Conservation (phyloP, 2,888 invertebrate species). For the Therioaphis trifolii region DNA sequence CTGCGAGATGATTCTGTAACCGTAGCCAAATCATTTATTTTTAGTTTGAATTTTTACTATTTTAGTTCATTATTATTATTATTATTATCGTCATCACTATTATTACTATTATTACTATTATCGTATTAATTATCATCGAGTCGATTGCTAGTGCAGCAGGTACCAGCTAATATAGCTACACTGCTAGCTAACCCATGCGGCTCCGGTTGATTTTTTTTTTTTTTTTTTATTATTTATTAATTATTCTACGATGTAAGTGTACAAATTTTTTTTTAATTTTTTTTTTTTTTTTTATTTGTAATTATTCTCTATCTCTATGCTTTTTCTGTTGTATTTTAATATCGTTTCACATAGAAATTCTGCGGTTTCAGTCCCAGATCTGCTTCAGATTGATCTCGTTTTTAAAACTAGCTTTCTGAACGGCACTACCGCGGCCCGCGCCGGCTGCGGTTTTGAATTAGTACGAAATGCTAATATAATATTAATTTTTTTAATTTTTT, state of each 20-base stretch:
- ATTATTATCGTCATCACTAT: neutral
- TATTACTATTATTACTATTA: neutral
- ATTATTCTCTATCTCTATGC: slow-evolving; percentile 55
- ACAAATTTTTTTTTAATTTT: slow-evolving; percentile 2
- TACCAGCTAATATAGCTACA: too few relatives aligned
- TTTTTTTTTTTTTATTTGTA: slow-evolving; percentile 44
- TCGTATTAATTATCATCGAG: too few relatives aligned
- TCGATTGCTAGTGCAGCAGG: too few relatives aligned
- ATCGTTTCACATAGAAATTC: slow-evolving; percentile 60
- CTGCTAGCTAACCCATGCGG: too few relatives aligned
- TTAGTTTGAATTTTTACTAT: slow-evolving; percentile 22
- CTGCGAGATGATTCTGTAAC: slow-evolving; percentile 55
- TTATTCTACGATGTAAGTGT: slow-evolving; percentile 32
- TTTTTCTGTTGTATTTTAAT: slow-evolving; percentile 60
- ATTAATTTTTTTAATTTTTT: slow-evolving; percentile 39
- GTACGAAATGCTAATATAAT: slow-evolving; percentile 49
- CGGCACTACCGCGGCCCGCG: neutral
- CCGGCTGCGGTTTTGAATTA: slow-evolving; percentile 36
- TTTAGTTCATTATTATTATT: slow-evolving; percentile 9
- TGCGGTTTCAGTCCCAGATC: slow-evolving; percentile 60
- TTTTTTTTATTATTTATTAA: neutral
- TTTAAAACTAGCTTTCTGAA: slow-evolving; percentile 59
- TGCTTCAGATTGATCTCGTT: slow-evolving; percentile 56
- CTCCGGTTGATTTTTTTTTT: neutral
- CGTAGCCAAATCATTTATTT: slow-evolving; percentile 51